phyloP scores from a whole-genome alignment of 2,888 invertebrate species.

The Belgica antarctica region DNA sequence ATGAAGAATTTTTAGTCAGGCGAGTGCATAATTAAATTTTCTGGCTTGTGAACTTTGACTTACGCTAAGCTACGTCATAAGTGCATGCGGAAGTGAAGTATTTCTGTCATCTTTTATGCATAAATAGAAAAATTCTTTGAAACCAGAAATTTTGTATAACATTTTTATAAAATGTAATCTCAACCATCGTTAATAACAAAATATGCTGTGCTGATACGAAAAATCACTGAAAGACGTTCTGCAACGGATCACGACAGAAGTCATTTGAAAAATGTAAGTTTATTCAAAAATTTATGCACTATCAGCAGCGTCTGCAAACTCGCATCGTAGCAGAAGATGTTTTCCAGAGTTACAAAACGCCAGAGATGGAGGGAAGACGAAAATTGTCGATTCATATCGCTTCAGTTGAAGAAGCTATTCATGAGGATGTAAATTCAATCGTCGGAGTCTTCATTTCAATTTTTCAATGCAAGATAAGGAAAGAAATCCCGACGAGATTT shows the following conservation, averaged over 20 bases:
- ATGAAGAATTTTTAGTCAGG: too few species aligned
- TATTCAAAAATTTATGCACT: slow-evolving; percentile 7
- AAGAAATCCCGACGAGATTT: background rate
- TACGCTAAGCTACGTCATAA: too few species aligned
- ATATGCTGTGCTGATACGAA: background rate
- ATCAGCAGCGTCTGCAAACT: slow-evolving; percentile 9
- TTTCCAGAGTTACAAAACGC: background rate
- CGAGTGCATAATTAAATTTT: too few species aligned
- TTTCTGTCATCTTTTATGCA: too few species aligned
- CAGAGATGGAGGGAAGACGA: background rate
- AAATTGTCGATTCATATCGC: slow-evolving; percentile 15
- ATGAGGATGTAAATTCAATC: background rate
- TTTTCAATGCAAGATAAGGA: background rate
- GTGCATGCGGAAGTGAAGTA: too few species aligned
- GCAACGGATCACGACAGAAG: background rate
- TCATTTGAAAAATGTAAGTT: too few species aligned
- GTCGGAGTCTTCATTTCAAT: background rate
- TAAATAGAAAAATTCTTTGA: too few species aligned
- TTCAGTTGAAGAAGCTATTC: background rate
- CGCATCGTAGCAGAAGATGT: background rate
- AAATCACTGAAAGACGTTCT: background rate
- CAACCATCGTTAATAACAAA: too few species aligned
- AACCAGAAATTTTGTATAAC: too few species aligned
- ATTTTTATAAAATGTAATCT: too few species aligned
- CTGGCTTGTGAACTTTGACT: too few species aligned